Conservation (phyloP, 2,113 vertebrate genomes). For the Carollia perspicillata region DNA sequence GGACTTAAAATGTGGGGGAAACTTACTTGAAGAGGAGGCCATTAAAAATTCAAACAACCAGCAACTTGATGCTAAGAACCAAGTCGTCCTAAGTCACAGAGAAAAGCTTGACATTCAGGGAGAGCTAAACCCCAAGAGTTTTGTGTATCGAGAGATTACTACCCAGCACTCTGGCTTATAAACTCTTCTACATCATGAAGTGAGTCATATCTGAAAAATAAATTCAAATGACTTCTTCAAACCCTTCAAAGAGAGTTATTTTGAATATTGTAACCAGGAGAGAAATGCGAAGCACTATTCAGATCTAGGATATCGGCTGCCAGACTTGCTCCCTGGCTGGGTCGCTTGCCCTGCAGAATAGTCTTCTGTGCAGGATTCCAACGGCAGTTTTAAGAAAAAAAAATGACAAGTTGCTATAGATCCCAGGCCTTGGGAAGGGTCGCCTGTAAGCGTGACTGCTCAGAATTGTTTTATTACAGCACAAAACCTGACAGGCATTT, state of each 20-base stretch:
- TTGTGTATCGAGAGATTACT: neutral
- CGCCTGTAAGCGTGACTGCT: neutral
- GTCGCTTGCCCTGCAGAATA: too few species aligned
- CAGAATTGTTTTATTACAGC: neutral
- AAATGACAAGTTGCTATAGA: neutral
- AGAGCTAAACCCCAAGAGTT: neutral
- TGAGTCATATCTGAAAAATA: neutral
- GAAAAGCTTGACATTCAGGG: neutral
- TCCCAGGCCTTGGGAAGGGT: neutral
- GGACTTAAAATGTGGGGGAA: neutral
- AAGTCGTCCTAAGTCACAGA: neutral
- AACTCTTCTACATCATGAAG: neutral
- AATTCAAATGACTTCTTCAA: neutral
- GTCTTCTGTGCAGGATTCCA: neutral
- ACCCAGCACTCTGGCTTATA: neutral
- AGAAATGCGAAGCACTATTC: neutral
- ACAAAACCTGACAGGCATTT: neutral
- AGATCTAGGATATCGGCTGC: neutral
- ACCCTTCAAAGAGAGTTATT: neutral
- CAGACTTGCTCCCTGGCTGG: neutral
- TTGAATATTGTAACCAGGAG: neutral
- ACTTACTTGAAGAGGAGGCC: neutral
- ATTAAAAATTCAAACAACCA: neutral
- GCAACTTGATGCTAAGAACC: neutral
- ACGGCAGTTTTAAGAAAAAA: neutral